Evolutionary conservation across 2,888 invertebrate species (phyloP), one percentile per base, ranked within the genome.

Genomic region (Conus canariensis): DNA sequence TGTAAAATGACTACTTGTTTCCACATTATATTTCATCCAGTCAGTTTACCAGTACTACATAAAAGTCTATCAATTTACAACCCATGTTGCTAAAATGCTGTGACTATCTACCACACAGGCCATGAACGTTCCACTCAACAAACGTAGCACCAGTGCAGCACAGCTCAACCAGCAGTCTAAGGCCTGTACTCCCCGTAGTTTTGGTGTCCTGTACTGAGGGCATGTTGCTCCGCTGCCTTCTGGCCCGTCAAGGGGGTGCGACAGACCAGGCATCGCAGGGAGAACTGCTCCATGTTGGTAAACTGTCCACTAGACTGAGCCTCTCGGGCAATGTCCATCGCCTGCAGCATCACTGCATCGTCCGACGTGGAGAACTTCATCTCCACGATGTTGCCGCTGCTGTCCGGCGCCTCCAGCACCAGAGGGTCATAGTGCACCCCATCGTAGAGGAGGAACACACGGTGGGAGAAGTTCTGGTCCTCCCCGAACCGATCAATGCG

Each of bases 381-480:
- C 96, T 98, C 97, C 77, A 89, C 22, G 45, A 97, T 45, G 16
- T 90, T 90, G n/a, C 92, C 92, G 19, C 91, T 91, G 9, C 94
- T 93, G 80, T 95, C 94, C 45, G 94, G 85, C 7, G 98, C 97
- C 96, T 99, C 99, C 96, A 98, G 97, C 95, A 98, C 98, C 19
- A 99, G 96, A 0, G 99, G 98, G 96, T 99, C 99, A 95, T 99
- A 99, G 96, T 99, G 99, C 88, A 99, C 98, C 30, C 99, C 99
- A 96, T 99, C 99, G 96, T 99, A 99, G 88, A 99, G 97, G 9
- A 99, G 97, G 95, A 99, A 98, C 7, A 98, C 98, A 94, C 99
- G 96, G 90, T 98, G 97, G 3, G 97, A 97, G 96, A 98, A 99
- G 94, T 98, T 97, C 95, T 98, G 97, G 96, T 99, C 99, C 96